Evolutionary conservation across 2,888 invertebrate genomes (phyloP).

Genomic region (Acrobasis repandana): DNA sequence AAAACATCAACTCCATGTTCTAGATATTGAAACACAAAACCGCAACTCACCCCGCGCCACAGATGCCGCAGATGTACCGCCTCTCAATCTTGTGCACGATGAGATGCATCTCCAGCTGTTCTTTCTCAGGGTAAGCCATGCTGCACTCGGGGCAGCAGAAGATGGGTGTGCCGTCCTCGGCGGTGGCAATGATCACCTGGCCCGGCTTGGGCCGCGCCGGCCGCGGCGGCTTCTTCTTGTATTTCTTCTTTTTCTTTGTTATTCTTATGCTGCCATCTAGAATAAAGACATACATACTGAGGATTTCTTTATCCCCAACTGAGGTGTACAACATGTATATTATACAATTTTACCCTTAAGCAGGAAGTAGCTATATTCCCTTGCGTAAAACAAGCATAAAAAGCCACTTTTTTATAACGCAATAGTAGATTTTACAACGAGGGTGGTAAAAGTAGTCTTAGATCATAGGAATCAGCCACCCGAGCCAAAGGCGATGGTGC

Average conservation of each 20-base stretch:
- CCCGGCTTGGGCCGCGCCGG: constrained; percentile 91
- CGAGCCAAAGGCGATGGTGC: no score
- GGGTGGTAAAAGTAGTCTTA: no score
- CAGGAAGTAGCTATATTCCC: no score
- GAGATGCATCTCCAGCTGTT: constrained; percentile 89
- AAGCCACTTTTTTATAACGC: no score
- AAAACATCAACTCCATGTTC: no score
- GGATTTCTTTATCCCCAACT: no score
- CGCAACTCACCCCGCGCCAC: constrained; percentile 85
- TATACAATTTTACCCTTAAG: no score
- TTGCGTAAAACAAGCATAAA: no score
- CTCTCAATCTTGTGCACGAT: constrained; percentile 91
- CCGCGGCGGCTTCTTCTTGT: constrained; percentile 91
- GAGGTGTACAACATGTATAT: no score
- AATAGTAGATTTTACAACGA: no score
- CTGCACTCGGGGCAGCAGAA: constrained; percentile 92
- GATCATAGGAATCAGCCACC: no score
- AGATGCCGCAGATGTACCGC: constrained; percentile 89
- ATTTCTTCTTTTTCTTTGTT: constrained; percentile 88
- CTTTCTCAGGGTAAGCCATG: constrained; percentile 91
- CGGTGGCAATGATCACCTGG: constrained; percentile 89
- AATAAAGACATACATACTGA: constrained; percentile 8
- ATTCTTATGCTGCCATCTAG: constrained; percentile 57
- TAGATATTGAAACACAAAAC: no score
- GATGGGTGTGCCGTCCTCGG: constrained; percentile 88